Conservation (phyloP, 1,140 invertebrate species). For the Varroa destructor region DNA sequence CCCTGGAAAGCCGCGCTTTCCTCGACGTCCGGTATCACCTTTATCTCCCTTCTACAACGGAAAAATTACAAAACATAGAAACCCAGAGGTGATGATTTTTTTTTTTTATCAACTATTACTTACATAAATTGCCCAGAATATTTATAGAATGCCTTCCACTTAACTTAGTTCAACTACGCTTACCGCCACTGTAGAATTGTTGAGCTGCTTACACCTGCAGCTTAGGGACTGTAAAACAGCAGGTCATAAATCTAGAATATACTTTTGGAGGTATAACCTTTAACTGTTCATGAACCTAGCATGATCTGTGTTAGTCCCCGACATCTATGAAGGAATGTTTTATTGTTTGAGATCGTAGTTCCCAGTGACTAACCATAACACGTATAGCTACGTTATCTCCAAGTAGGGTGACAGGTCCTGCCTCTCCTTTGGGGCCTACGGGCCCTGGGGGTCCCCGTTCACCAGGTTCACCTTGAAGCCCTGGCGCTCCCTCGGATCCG, state of each 20-base stretch:
- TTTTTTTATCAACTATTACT: not conserved
- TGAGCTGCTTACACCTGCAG: too few relatives aligned
- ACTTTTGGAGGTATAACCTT: too few relatives aligned
- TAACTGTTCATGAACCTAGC: too few relatives aligned
- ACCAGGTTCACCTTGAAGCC: conserved; percentile 16
- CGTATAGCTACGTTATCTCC: conserved; percentile 14
- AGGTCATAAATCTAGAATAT: too few relatives aligned
- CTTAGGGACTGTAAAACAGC: too few relatives aligned
- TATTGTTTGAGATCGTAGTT: too few relatives aligned
- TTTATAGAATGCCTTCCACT: too few relatives aligned
- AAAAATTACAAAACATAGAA: not conserved
- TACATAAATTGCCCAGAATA: not conserved
- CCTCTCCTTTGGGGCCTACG: conserved; percentile 6
- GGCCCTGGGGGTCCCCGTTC: conserved; percentile 11
- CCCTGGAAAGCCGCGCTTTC: not conserved
- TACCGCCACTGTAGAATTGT: too few relatives aligned
- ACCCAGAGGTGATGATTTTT: not conserved
- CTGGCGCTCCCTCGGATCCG: not conserved
- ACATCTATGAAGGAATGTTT: too few relatives aligned
- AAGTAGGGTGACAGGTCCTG: conserved; percentile 21
- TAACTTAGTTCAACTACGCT: too few relatives aligned
- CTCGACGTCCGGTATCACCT: conserved; percentile 7
- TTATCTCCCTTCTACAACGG: conserved; percentile 14
- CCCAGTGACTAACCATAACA: not conserved
- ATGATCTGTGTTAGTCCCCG: too few relatives aligned